These are phyloP conservation scores for Tragulus kanchil DNA, from an alignment of 2,113 vertebrate species.

Conservation along the genomic window DNA sequence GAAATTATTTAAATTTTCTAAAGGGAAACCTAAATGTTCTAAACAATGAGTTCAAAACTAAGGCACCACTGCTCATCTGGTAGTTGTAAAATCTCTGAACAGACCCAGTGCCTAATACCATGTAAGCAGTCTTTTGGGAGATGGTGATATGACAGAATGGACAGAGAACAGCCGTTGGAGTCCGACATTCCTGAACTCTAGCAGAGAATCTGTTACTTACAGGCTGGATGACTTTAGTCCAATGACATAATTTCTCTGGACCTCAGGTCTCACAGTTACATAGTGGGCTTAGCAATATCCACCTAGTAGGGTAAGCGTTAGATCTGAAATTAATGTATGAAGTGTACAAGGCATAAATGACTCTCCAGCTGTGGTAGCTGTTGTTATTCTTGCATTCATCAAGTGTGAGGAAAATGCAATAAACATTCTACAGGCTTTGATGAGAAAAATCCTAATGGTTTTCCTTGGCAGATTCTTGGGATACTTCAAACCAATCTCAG, in stretches of 20 bases:
- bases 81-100: background rate
- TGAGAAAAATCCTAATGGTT: conserved; percentile 2
- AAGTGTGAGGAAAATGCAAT: background rate
- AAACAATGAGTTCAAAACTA: conserved; percentile 19
- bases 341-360: background rate
- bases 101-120: background rate
- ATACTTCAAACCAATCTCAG: background rate
- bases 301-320: background rate
- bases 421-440: background rate
- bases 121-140: background rate
- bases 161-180: background rate
- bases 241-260: background rate
- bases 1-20: too few relatives aligned
- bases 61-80: background rate
- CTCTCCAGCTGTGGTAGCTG: background rate
- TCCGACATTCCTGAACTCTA: background rate
- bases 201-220: background rate
- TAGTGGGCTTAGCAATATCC: background rate
- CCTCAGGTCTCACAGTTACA: background rate
- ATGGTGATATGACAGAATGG: background rate
- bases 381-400: background rate
- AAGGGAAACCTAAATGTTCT: conserved; percentile 3
- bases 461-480: background rate
- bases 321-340: background rate
- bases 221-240: background rate